Percentiles rank a stretch among this genome's conserved stretches.
phyloP scores from a whole-genome alignment of 2,888 invertebrate genomes.

The Scaptomyza reducta region DNA sequence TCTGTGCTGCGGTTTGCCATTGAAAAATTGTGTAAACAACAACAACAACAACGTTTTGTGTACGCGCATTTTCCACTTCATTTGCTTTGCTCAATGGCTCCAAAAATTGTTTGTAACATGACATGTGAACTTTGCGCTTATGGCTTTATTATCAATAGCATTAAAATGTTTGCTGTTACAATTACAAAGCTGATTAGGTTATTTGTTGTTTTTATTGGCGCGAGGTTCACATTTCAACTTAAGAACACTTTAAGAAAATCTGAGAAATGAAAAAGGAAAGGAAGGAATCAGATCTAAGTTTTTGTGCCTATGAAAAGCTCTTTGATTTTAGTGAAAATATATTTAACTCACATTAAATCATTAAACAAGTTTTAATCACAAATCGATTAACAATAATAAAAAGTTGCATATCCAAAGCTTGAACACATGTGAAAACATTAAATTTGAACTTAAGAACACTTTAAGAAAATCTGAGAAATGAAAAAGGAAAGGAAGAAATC shows the following conservation, averaged over 20 bases:
- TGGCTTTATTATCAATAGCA: slow-evolving; percentile 12
- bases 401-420: not conserved
- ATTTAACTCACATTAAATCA: no score
- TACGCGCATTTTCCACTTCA: slow-evolving; percentile 43
- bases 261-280: no score
- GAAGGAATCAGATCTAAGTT: no score
- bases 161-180: slow-evolving; percentile 13
- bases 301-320: no score
- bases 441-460: not conserved
- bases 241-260: no score
- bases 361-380: no score
- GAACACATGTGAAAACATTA: slow-evolving; percentile 15
- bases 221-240: no score
- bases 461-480: no score
- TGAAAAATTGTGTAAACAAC: slow-evolving; percentile 41
- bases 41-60: slow-evolving; percentile 37
- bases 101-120: slow-evolving; percentile 19
- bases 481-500: no score
- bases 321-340: no score
- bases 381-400: not conserved
- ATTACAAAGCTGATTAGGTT: slow-evolving; percentile 44
- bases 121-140: slow-evolving; percentile 8
- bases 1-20: slow-evolving; percentile 19
- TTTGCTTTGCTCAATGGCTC: slow-evolving; percentile 24
- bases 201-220: slow-evolving; percentile 3